phyloP scores from a whole-genome alignment of 1,140 invertebrate genomes.

The Brachionus asplanchnoidis region DNA sequence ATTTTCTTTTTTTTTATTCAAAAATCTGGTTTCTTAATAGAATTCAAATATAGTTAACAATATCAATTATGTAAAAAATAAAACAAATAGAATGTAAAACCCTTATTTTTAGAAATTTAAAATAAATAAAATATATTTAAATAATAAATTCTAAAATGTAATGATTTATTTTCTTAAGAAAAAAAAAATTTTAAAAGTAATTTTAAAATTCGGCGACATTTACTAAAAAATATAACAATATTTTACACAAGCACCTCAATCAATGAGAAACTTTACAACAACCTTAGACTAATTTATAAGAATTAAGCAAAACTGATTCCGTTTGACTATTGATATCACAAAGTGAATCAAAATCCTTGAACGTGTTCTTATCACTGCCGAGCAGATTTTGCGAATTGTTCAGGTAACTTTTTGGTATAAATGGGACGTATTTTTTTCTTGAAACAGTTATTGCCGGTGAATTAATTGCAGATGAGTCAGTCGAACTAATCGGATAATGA shows the following conservation, averaged over 20 bases:
- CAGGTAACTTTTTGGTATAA: background rate
- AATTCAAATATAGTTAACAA: too few relatives aligned
- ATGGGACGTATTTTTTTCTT: background rate
- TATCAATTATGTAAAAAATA: too few relatives aligned
- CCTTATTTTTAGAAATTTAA: background rate
- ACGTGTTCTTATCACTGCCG: background rate
- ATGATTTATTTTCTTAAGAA: background rate
- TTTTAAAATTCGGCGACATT: background rate
- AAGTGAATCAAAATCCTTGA: background rate
- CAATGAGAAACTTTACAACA: background rate
- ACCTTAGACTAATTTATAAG: background rate
- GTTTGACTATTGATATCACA: background rate
- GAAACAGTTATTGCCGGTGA: background rate
- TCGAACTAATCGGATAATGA: constrained; percentile 21
- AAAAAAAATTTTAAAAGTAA: background rate
- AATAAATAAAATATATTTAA: background rate
- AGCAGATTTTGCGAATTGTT: background rate
- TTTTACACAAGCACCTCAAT: background rate
- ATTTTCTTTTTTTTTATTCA: too few relatives aligned
- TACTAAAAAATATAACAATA: background rate
- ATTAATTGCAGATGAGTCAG: background rate
- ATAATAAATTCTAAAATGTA: background rate
- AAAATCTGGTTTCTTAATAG: too few relatives aligned
- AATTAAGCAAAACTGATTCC: background rate
- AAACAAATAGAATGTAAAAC: too few relatives aligned